Evolutionary conservation across 2,113 vertebrate species (phyloP), one percentile per base, ranked within the genome.

Genomic region (Tursiops truncatus): DNA sequence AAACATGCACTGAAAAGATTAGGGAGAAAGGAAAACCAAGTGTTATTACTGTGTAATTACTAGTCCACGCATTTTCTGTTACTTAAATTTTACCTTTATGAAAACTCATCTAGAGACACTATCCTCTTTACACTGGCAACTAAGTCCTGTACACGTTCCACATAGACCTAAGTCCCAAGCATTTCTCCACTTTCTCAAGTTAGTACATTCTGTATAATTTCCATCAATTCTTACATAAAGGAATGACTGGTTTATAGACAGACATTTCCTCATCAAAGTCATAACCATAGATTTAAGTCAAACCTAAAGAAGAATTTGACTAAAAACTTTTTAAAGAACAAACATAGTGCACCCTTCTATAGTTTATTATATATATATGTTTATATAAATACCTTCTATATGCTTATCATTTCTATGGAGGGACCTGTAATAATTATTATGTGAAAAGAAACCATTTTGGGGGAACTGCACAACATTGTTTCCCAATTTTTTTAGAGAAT

Each of bases 81-180:
- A 86, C 82, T 67, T 5, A 53, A 56, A 68, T 53, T 94, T 95
- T 95, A 44, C 93, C 93, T 96, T 91, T 71, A 87, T 38, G 58
- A 60, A 95, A 96, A n/a, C 53, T 5, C 26, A 79, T 86, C 84
- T 65, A 85, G 84, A 95, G 67, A 31, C 6, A 5, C 65, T 26
- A 44, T 65, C 94, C 71, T 70, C 95, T 91, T 97, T 84, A 91
- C 31, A 36, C 4, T 63, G 60, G 67, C 58, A 82, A 95, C 81
- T 21, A 90, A n/a, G 76, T 68, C n/a, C 81, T 81, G 4, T n/a
- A 60, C 20, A n/a, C 47, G 8, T 84, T 91, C 26, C 26, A 25
- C 23, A 33, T 1, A 26, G 56, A 80, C 41, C 8, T 50, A 86
- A 89, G 38, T 36, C 38, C 38, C 88, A 73, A 76, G 33, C 6